A percentile compares a stretch with the other conserved stretches of the same genome.
These are phyloP conservation scores for Dolomedes plantarius DNA, from an alignment of 2,888 invertebrate genomes.

Conservation along the genomic window DNA sequence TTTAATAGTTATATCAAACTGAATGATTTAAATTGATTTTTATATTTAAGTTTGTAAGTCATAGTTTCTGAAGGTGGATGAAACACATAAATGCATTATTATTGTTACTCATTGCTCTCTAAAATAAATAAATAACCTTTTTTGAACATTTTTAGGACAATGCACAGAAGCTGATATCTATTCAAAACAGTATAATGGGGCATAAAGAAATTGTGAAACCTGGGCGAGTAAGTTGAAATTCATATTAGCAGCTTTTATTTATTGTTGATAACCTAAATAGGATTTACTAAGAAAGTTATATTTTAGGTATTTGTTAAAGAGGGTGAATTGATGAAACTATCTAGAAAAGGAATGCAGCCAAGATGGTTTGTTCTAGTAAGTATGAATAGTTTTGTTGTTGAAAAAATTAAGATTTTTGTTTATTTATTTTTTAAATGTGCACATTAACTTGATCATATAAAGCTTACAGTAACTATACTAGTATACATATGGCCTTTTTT, in stretches of 20 bases:
- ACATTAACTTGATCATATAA: no score
- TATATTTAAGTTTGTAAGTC: no score
- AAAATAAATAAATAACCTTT: no score
- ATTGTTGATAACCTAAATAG: not conserved
- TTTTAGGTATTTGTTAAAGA: conserved; percentile 80
- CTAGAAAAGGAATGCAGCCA: conserved; percentile 82
- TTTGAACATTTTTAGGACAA: conserved; percentile 77
- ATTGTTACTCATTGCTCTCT: no score
- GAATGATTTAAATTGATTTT: no score
- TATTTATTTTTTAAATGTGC: conserved; percentile 20
- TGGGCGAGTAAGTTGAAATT: conserved; percentile 77
- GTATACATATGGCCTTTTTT: no score
- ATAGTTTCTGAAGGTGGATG: no score
- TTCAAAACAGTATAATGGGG: conserved; percentile 78
- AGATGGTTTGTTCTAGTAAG: conserved; percentile 82
- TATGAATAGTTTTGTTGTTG: conserved; percentile 55
- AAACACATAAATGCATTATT: no score
- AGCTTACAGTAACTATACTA: no score
- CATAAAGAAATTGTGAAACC: conserved; percentile 80
- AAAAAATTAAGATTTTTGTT: no score
- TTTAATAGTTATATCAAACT: no score
- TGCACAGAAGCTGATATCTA: conserved; percentile 79
- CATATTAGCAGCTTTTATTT: not conserved
- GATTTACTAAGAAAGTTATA: no score
- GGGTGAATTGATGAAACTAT: conserved; percentile 82